phyloP scores from a whole-genome alignment of 2,888 invertebrate genomes.

The Hemithea aestivaria region DNA sequence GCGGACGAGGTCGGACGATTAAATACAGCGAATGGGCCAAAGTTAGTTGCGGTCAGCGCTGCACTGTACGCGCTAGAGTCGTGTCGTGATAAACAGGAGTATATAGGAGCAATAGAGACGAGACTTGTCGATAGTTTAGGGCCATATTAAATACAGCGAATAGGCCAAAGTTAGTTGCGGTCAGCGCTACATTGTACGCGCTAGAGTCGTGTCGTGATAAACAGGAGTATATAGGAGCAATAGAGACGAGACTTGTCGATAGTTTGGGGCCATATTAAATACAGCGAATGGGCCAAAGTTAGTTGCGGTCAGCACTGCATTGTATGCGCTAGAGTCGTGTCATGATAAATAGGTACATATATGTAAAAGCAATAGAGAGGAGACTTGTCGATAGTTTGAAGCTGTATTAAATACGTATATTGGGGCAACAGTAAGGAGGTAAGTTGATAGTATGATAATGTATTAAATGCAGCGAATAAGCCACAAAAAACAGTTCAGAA shows the following conservation, averaged over 20 bases:
- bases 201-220: conserved; percentile 30
- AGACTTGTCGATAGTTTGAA: too few relatives aligned
- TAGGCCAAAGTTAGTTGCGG: conserved; percentile 36
- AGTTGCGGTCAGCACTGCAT: conserved; percentile 33
- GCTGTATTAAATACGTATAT: too few relatives aligned
- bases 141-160: conserved; percentile 39
- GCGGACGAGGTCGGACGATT: conserved; percentile 29
- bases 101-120: too few relatives aligned
- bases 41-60: conserved; percentile 34
- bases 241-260: too few relatives aligned
- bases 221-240: conserved; percentile 13
- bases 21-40: conserved; percentile 35
- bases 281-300: conserved; percentile 34
- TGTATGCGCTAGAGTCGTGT: conserved; percentile 21
- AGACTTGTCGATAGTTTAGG: too few relatives aligned
- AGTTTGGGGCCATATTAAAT: conserved; percentile 32
- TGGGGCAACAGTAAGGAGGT: too few relatives aligned
- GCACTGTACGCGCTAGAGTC: conserved; percentile 26
- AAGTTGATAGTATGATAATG: too few relatives aligned
- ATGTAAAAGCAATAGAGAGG: too few relatives aligned
- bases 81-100: conserved; percentile 33
- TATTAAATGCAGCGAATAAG: conserved; percentile 33
- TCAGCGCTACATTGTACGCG: conserved; percentile 30
- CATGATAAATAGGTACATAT: conserved; percentile 32
- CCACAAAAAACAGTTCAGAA: too few relatives aligned